A percentile compares a stretch with the other conserved stretches of the same genome.
phyloP scores from a whole-genome alignment of 2,113 vertebrate species.

The Natator depressus region DNA sequence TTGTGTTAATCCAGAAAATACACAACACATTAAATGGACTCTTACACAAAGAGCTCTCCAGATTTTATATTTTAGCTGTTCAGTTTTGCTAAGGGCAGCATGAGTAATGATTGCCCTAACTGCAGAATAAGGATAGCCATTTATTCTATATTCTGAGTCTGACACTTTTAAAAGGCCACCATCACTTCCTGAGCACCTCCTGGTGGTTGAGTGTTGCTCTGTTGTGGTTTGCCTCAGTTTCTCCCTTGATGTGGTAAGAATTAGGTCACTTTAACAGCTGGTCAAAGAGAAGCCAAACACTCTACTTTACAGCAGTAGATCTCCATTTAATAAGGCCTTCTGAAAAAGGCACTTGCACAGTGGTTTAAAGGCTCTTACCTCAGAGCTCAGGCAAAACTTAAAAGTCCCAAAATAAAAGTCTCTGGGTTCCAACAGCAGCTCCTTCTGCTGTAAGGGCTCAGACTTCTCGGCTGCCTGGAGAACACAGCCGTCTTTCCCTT shows the following conservation, averaged over 20 bases:
- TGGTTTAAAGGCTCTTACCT: background rate
- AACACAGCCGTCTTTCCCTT: no score
- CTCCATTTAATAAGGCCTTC: background rate
- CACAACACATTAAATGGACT: background rate
- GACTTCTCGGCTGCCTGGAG: background rate
- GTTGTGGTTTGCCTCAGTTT: background rate
- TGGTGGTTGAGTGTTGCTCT: background rate
- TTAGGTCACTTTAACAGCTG: background rate
- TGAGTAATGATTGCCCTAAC: background rate
- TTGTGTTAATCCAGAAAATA: background rate
- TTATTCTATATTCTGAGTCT: fast-evolving
- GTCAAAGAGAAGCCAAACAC: background rate
- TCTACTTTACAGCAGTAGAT: background rate
- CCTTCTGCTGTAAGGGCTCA: no score
- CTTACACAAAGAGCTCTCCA: background rate
- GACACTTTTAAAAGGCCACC: background rate
- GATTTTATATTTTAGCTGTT: background rate
- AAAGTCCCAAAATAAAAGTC: background rate
- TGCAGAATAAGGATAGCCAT: background rate
- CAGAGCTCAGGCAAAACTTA: background rate
- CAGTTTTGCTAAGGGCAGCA: background rate
- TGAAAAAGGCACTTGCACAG: background rate
- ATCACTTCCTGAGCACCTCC: background rate
- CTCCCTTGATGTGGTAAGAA: background rate
- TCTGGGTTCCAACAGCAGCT: background rate